Percentiles rank a stretch among this genome's conserved stretches.
phyloP scores from a whole-genome alignment of 2,113 vertebrate genomes.

The Ameiurus melas region DNA sequence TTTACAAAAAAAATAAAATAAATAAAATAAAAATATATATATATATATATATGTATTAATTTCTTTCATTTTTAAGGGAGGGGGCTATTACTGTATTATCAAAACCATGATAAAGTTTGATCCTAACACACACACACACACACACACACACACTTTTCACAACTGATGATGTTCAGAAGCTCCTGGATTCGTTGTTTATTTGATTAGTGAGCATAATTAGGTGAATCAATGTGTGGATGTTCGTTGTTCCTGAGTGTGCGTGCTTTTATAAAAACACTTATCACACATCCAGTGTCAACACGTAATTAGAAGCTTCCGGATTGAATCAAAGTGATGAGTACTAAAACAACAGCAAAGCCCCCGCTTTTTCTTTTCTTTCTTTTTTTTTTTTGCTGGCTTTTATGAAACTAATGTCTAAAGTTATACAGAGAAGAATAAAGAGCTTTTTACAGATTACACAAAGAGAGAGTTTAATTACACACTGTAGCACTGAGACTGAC shows the following conservation, averaged over 20 bases:
- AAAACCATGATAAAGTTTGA: too few species aligned
- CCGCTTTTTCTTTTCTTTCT: too few species aligned
- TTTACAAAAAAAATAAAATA: too few species aligned
- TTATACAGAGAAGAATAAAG: slow-evolving; percentile 62
- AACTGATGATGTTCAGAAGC: too few species aligned
- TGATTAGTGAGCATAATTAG: neutral
- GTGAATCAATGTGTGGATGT: neutral
- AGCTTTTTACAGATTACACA: slow-evolving; percentile 63
- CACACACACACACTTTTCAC: too few species aligned
- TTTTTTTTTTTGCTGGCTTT: slow-evolving; percentile 59
- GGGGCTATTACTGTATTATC: too few species aligned
- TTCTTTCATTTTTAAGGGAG: too few species aligned
- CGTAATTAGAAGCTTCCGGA: slow-evolving; percentile 10
- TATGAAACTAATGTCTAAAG: slow-evolving; percentile 65
- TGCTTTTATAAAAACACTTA: neutral
- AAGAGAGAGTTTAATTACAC: slow-evolving; percentile 57
- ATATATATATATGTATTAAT: too few species aligned
- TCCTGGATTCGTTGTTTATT: neutral
- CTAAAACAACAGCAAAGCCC: neutral
- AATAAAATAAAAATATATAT: too few species aligned
- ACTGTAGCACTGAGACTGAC: slow-evolving; percentile 73
- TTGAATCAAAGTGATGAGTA: slow-evolving; percentile 34
- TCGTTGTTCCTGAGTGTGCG: neutral
- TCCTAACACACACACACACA: too few species aligned
- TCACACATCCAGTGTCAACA: neutral